A percentile compares a stretch with the other conserved stretches of the same genome.
phyloP scores from a whole-genome alignment of 2,797 vertebrate species.

The Rhadinocentrus ornatus region DNA sequence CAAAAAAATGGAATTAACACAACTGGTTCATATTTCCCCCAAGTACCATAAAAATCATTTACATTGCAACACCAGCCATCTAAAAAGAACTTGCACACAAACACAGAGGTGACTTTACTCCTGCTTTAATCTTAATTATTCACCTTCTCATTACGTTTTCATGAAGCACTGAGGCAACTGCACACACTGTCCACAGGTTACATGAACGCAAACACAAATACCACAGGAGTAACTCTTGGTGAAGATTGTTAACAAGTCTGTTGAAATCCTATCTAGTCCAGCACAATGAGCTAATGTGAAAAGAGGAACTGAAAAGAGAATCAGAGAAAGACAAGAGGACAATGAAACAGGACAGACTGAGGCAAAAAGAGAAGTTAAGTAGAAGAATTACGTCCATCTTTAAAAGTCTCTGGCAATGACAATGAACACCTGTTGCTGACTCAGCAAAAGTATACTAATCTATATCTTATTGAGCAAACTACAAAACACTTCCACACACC shows the following conservation, averaged over 20 bases:
- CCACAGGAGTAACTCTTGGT: slow-evolving; percentile 1
- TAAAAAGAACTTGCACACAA: slow-evolving; percentile 21
- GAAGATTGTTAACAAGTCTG: slow-evolving; percentile 4
- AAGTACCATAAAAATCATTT: slow-evolving; percentile 10
- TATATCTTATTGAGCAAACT: background rate
- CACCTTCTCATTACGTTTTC: slow-evolving; percentile 69
- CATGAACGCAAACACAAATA: slow-evolving; percentile 12
- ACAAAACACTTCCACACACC: background rate
- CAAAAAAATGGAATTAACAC: slow-evolving; percentile 1
- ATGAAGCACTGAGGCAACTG: slow-evolving; percentile 60
- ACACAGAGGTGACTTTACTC: slow-evolving; percentile 54
- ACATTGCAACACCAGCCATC: slow-evolving; percentile 2
- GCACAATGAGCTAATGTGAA: slow-evolving; percentile 7
- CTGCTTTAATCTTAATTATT: slow-evolving; percentile 75
- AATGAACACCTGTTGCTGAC: background rate
- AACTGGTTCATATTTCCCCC: background rate
- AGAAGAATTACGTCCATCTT: background rate
- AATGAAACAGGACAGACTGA: slow-evolving; percentile 1
- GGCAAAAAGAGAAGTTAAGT: slow-evolving; percentile 5
- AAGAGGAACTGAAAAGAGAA: slow-evolving; percentile 20
- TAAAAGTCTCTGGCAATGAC: background rate
- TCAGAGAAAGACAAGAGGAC: slow-evolving; percentile 3
- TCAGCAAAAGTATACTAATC: background rate
- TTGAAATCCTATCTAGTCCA: slow-evolving; percentile 12
- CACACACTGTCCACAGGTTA: slow-evolving; percentile 43